Conservation (phyloP, 2,888 invertebrate species). For the Dryocosmus kuriphilus region DNA sequence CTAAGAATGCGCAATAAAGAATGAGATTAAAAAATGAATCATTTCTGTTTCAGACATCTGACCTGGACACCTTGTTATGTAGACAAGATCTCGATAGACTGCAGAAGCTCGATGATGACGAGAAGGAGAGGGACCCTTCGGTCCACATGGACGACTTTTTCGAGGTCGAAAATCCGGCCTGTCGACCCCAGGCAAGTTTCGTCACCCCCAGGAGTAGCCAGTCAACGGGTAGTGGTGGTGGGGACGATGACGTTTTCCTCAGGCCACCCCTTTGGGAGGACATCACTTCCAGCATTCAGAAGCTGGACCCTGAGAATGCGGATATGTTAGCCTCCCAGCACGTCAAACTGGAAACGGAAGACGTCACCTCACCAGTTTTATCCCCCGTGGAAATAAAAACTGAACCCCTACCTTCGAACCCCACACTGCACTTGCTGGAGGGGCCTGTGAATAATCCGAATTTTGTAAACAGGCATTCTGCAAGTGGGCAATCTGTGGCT, state of each 20-base stretch:
- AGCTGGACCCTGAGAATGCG: slow-evolving; percentile 93
- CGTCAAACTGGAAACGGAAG: slow-evolving; percentile 89
- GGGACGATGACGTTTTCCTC: slow-evolving; percentile 91
- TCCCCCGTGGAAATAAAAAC: slow-evolving; percentile 90
- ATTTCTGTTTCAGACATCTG: slow-evolving; percentile 82
- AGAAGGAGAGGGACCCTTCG: slow-evolving; percentile 79
- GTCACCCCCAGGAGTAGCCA: slow-evolving; percentile 75
- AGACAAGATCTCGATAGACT: slow-evolving; percentile 86
- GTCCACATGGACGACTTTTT: slow-evolving; percentile 86
- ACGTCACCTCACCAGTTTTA: slow-evolving; percentile 84
- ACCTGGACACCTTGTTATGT: slow-evolving; percentile 88
- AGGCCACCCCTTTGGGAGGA: slow-evolving; percentile 95
- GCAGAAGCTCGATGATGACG: slow-evolving; percentile 82
- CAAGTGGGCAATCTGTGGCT: slow-evolving; percentile 61
- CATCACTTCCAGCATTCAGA: slow-evolving; percentile 93
- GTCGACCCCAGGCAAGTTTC: slow-evolving; percentile 78
- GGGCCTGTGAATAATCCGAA: slow-evolving; percentile 77
- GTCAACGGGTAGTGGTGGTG: slow-evolving; percentile 57
- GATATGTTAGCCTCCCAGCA: slow-evolving; percentile 89
- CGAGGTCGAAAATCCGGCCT: slow-evolving; percentile 74
- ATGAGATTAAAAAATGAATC: background rate
- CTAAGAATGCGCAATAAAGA: background rate
- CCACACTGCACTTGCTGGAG: slow-evolving; percentile 80
- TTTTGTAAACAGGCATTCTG: slow-evolving; percentile 69
- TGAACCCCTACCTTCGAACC: slow-evolving; percentile 80